Base-by-base conservation (phyloP, 2,888 invertebrate species). In the Morpho helenor region DNA sequence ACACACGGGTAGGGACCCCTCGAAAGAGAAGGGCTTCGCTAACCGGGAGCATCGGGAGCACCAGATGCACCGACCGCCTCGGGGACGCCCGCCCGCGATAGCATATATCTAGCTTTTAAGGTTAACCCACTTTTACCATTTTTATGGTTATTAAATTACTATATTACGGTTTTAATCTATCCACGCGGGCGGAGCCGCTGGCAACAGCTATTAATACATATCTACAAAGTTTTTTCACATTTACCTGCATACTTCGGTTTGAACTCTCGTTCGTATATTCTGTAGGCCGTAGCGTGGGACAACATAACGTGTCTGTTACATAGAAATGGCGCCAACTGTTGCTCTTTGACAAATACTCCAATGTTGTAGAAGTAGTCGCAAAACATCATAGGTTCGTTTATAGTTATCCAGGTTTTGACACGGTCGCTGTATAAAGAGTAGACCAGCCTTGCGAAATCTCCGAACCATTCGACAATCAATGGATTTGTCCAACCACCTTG, bases 361-460 rank as follows among this genome's bases (percentile, higher is more conserved):
- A 78, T 72, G 7, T 82, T 82, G 66, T 91, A 92, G 0, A 79
- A 82, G 0, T 63, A 56, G 8, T 76, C 75, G 61, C 90, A 88
- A 44, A 83, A 68, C 1, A 79, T 64, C 40, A 79, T 70, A 0
- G 95, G 94, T 68, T 95, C 95, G 73, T 95, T 95, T 52, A 95
- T 85, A 0, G 95, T 95, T 0, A 94, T 87, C 95, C 95, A 95
- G 47, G 84, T 78, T 71, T 85, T 91, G 0, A 94, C 92, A 47
- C 93, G 86, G 66, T 92, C 91, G 0, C 92, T 94, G 65, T 87
- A 93, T 62, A 92, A 77, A 7, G 84, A 79, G 68, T 89, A 91
- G 5, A 92, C 74, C 0, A 93, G 66, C 10, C 86, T 80, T 0
- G 93, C 92, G 70, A 92, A 94, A 62, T 93, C 92, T 42, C 79